phyloP scores from a whole-genome alignment of 2,113 vertebrate genomes.

The Furnarius figulus region DNA sequence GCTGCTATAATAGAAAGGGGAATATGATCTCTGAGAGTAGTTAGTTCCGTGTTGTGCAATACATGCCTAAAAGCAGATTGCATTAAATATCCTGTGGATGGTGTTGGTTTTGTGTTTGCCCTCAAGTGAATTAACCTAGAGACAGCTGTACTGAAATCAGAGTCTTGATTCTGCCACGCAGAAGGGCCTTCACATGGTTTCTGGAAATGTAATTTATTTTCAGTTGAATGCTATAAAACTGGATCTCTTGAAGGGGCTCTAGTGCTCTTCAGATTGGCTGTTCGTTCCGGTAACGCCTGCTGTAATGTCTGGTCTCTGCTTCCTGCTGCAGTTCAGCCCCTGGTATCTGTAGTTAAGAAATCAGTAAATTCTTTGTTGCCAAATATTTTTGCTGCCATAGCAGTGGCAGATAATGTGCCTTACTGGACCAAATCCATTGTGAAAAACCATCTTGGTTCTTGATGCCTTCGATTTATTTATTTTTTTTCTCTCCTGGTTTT shows the following conservation, averaged over 20 bases:
- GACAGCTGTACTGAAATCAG: not conserved
- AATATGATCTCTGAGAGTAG: not conserved
- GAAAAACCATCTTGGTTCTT: not conserved
- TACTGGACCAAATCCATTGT: not conserved
- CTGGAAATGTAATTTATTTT: not conserved
- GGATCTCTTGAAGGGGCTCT: not conserved
- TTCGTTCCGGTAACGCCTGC: not conserved
- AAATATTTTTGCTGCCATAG: not conserved
- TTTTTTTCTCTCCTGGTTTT: accelerated
- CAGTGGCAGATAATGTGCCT: not conserved
- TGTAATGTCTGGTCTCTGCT: not conserved
- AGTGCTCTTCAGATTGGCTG: not conserved
- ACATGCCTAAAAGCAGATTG: not conserved
- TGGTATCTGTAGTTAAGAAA: not conserved
- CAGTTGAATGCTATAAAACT: not conserved
- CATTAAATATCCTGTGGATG: not conserved
- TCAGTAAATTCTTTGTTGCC: not conserved
- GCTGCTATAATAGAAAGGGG: not conserved
- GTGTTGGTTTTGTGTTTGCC: not conserved
- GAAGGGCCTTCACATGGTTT: not conserved
- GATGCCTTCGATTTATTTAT: not conserved
- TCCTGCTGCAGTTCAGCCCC: slow-evolving; percentile 3
- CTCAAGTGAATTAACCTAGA: not conserved
- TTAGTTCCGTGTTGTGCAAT: not conserved
- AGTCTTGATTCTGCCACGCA: not conserved